These are phyloP conservation scores for Saccopteryx bilineata DNA, from an alignment of 2,113 vertebrate genomes.

Conservation along the genomic window DNA sequence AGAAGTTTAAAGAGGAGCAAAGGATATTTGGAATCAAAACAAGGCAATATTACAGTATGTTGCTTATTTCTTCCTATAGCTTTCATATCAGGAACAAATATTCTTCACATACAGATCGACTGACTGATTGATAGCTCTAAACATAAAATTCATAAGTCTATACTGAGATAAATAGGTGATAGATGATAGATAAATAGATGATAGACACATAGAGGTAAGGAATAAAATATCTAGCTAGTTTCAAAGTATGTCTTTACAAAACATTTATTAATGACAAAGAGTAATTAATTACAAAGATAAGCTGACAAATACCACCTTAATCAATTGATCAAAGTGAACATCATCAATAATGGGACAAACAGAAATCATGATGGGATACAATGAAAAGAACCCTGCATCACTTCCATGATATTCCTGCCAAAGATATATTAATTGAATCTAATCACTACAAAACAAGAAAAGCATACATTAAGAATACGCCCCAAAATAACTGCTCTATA, in stretches of 20 bases:
- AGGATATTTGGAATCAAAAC: neutral
- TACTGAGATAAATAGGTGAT: neutral
- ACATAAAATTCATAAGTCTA: neutral
- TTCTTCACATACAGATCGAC: neutral
- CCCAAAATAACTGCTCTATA: neutral
- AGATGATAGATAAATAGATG: neutral
- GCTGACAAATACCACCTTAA: neutral
- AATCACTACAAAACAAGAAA: neutral
- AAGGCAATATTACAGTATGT: neutral
- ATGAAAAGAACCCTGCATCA: neutral
- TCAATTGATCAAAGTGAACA: neutral
- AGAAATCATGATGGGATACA: neutral
- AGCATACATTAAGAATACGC: neutral
- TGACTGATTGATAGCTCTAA: neutral
- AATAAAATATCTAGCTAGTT: neutral
- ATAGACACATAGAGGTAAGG: neutral
- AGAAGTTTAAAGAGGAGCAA: neutral
- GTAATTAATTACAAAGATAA: constrained; percentile 17
- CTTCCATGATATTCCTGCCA: neutral
- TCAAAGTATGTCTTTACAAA: neutral
- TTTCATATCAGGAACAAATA: neutral
- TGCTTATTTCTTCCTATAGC: neutral
- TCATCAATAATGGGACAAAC: neutral
- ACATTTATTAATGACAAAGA: constrained; percentile 2
- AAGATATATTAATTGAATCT: neutral